These are phyloP conservation scores for Idaea biselata DNA, from an alignment of 2,888 invertebrate species.

Conservation along the genomic window DNA sequence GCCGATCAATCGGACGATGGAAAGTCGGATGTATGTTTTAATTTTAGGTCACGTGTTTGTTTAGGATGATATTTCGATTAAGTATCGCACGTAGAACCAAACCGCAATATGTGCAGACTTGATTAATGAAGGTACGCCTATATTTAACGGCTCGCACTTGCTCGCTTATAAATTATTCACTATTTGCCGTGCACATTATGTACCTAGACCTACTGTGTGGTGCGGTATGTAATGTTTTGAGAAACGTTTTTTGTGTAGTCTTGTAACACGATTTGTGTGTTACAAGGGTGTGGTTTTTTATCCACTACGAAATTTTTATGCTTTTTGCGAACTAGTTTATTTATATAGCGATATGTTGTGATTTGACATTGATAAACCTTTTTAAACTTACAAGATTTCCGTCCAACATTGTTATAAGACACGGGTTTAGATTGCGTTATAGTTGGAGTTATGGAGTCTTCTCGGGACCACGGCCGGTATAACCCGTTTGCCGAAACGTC, in stretches of 20 bases:
- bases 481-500: no score
- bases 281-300: neutral
- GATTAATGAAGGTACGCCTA: conserved; percentile 52
- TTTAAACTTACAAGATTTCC: no score
- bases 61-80: conserved; percentile 68
- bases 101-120: conserved; percentile 45
- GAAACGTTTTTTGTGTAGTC: neutral
- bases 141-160: conserved; percentile 17
- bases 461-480: no score
- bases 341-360: neutral
- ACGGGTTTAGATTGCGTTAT: no score
- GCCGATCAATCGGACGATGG: neutral
- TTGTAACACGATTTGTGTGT: neutral
- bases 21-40: conserved; percentile 16
- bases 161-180: conserved; percentile 40
- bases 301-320: neutral
- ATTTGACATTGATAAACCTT: no score
- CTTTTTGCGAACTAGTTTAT: neutral
- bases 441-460: no score
- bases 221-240: neutral
- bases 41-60: conserved; percentile 57
- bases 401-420: no score
- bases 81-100: conserved; percentile 39
- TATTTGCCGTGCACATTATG: conserved; percentile 8
- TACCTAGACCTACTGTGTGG: neutral